Evolutionary conservation across 2,888 invertebrate genomes (phyloP).

Genomic region (Notodonta ziczac): DNA sequence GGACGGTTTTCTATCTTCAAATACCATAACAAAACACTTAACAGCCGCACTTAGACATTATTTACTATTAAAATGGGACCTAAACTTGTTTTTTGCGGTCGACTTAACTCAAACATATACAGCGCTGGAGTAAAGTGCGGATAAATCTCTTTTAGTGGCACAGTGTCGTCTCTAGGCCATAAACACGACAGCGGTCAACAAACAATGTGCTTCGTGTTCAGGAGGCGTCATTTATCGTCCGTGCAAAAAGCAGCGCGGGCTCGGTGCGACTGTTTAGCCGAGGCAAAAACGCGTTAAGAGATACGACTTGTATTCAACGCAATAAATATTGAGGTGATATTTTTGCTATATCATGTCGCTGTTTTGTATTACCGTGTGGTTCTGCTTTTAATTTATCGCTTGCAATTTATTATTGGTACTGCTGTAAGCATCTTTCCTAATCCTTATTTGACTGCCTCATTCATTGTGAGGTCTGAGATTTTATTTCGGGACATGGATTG

Average conservation of each 20-base stretch:
- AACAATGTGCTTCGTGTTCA: constrained; percentile 65
- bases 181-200: constrained; percentile 69
- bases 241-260: constrained; percentile 57
- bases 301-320: constrained; percentile 31
- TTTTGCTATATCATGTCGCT: neutral
- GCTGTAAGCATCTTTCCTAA: too few relatives aligned
- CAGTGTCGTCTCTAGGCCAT: constrained; percentile 59
- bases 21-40: neutral
- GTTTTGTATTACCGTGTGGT: neutral
- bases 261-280: constrained; percentile 25
- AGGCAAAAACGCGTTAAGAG: constrained; percentile 49
- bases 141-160: constrained; percentile 62
- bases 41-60: neutral
- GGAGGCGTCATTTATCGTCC: constrained; percentile 67
- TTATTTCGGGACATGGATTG: too few relatives aligned
- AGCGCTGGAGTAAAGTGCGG: constrained; percentile 58
- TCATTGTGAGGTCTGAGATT: too few relatives aligned
- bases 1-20: neutral
- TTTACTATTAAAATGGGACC: constrained; percentile 17
- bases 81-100: constrained; percentile 49
- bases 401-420: too few relatives aligned
- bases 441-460: too few relatives aligned
- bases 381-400: neutral
- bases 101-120: constrained; percentile 48
- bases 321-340: constrained; percentile 8